A percentile compares a stretch with the other conserved stretches of the same genome.
These are phyloP conservation scores for Delichon dasypus DNA, from an alignment of 2,797 vertebrate genomes.

Conservation along the genomic window DNA sequence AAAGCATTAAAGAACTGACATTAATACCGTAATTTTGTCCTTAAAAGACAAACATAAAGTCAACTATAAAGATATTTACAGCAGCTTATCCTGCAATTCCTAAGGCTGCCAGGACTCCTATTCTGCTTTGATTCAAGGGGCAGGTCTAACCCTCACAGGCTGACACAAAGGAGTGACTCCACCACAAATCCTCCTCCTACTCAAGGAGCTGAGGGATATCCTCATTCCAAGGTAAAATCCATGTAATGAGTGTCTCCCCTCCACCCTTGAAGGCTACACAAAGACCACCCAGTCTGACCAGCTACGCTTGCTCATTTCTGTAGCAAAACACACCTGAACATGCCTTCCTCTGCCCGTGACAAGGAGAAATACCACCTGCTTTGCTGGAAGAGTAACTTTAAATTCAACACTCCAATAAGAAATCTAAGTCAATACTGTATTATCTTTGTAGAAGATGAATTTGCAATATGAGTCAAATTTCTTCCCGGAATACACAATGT, in stretches of 20 bases:
- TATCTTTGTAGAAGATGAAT: neutral
- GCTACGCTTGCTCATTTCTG: neutral
- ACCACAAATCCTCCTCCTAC: neutral
- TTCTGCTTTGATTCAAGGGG: neutral
- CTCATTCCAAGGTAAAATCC: neutral
- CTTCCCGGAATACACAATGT: neutral
- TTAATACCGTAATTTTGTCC: neutral
- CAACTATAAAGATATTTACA: neutral
- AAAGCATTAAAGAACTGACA: neutral
- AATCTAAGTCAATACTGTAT: neutral
- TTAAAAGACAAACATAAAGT: neutral
- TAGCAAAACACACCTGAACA: neutral
- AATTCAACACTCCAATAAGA: neutral
- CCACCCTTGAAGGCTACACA: neutral
- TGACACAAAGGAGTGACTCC: neutral
- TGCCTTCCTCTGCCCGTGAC: neutral
- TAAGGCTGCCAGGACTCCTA: neutral
- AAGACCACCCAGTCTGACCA: neutral
- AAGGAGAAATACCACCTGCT: neutral
- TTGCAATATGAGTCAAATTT: neutral
- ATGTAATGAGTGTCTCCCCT: neutral
- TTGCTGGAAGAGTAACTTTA: neutral
- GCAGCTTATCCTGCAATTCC: neutral
- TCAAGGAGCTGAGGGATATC: rapidly evolving
- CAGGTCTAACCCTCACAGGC: neutral